Conservation (phyloP, 2,888 invertebrate species). For the Acleris cristana region DNA sequence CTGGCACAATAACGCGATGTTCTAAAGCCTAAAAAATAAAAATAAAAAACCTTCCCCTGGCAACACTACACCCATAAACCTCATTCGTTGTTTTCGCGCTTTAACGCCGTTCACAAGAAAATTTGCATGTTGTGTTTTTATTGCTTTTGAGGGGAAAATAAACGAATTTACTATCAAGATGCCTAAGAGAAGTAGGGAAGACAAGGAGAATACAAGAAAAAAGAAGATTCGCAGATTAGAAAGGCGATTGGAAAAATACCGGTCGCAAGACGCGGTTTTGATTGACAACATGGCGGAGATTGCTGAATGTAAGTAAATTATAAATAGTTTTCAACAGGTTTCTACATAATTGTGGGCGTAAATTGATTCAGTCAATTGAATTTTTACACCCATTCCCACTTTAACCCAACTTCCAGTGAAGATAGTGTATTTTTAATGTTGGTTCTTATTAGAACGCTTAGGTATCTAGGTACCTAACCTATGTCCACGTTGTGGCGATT, state of each 20-base stretch:
- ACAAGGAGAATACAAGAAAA: background rate
- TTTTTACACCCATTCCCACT: no score
- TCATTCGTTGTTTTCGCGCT: no score
- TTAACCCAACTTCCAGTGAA: no score
- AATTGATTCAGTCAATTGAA: background rate
- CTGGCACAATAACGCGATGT: slow-evolving; percentile 4
- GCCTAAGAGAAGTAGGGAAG: background rate
- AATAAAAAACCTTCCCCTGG: no score
- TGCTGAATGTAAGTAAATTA: background rate
- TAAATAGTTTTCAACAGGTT: background rate
- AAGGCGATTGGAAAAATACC: background rate
- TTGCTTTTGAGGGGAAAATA: no score
- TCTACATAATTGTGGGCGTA: background rate
- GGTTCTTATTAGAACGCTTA: no score
- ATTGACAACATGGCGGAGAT: background rate
- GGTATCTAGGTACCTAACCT: no score
- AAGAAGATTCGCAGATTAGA: background rate
- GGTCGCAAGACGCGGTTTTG: background rate
- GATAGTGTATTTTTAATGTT: no score
- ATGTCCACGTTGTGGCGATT: no score
- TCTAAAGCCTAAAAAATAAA: background rate
- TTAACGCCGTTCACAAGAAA: no score
- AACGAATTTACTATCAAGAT: background rate
- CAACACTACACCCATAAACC: no score
- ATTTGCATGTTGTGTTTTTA: no score